Evolutionary conservation across 2,113 vertebrate genomes (phyloP), one percentile per base, ranked within the genome.

Genomic region (Macquaria ambigua): DNA sequence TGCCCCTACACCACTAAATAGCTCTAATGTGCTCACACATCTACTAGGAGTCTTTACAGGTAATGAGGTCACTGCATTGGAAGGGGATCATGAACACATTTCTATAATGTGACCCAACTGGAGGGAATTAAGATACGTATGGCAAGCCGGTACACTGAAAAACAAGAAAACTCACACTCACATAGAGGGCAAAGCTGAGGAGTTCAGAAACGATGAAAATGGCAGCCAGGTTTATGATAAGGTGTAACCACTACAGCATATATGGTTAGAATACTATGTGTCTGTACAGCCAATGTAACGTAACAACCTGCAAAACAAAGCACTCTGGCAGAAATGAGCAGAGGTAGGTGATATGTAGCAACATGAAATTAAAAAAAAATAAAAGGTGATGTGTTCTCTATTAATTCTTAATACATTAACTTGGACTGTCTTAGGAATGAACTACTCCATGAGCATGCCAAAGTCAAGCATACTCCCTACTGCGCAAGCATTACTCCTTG

Each of bases 61-160:
- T 92, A 89, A 91, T 94, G 92, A 94, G 91, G 90, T 93, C 89
- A 92, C 64, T 37, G 59, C 71, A 68, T 72, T 90, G 89, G 82
- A 90, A 93, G 75, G 72, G 61, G 85, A 91, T 91, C 72, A 43
- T 58, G 67, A 91, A 64, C 82, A 83, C 76, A 91, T 87, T 85
- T 88, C 69, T 74, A 68, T 74, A 87, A 87, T 84, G 84, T 77
- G 78, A 81, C 88, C 86, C 87, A 86, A 89, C 82, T 85, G 88
- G 79, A 86, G 78, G 80, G 86, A 82, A 90, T 91, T 85, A 79
- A 34, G 46, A 89, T 48, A 34, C 69, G 41, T 25, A 55, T 37
- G 69, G 87, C 34, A 70, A 61, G 68, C 68, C 21, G 8, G 62
- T 37, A 52, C 8, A 25, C 68, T 67, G 50, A 63, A 85, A 78